These are phyloP conservation scores for Drosophila tani DNA, from an alignment of 1,140 invertebrate genomes.

Conservation along the genomic window DNA sequence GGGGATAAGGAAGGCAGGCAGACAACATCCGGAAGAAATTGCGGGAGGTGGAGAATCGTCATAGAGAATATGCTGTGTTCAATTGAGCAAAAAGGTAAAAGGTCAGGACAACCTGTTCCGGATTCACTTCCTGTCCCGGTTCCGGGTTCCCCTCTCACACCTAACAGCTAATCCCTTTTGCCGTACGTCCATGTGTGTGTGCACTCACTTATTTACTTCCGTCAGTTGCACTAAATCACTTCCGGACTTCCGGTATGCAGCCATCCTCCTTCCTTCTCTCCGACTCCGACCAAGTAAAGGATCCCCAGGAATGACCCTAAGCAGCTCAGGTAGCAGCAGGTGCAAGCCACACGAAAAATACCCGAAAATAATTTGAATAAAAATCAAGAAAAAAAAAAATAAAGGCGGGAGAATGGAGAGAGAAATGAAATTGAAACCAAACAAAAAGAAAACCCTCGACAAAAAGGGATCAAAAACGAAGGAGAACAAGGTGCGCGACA, in stretches of 20 bases:
- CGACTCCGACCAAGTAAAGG: slow-evolving; percentile 13
- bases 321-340: slow-evolving; percentile 67
- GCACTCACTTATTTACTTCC: slow-evolving; percentile 74
- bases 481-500: slow-evolving; percentile 66
- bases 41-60: slow-evolving; percentile 30
- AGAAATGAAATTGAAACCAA: slow-evolving; percentile 78
- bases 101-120: slow-evolving; percentile 71
- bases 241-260: slow-evolving; percentile 78
- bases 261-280: no score
- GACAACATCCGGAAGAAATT: slow-evolving; percentile 60
- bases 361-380: slow-evolving; percentile 79
- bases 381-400: slow-evolving; percentile 64
- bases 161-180: slow-evolving; percentile 63
- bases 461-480: slow-evolving; percentile 36
- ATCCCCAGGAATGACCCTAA: slow-evolving; percentile 46
- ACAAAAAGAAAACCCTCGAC: slow-evolving; percentile 63
- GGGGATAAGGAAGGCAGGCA: slow-evolving; percentile 50
- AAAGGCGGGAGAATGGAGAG: slow-evolving; percentile 23
- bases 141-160: background rate
- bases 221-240: slow-evolving; percentile 80
- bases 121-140: slow-evolving; percentile 62
- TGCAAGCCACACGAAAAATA: slow-evolving; percentile 46
- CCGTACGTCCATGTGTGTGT: slow-evolving; percentile 20
- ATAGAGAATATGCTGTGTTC: slow-evolving; percentile 26
- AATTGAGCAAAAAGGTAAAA: slow-evolving; percentile 68